Evolutionary conservation across 2,113 vertebrate species (phyloP).

Genomic region (Phalacrocorax carbo): DNA sequence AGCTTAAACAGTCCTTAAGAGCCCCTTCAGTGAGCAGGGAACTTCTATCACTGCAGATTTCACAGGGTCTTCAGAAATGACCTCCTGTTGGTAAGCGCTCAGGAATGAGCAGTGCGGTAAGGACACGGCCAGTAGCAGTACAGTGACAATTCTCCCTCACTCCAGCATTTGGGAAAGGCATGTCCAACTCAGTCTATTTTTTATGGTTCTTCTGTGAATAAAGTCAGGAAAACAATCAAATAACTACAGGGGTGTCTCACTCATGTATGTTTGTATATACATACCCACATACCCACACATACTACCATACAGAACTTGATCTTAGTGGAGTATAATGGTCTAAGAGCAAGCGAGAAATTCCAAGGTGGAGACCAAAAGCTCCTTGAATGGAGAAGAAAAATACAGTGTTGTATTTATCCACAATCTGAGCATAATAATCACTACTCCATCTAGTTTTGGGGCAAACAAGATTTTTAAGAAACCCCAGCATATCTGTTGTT

Average conservation of each 20-base stretch:
- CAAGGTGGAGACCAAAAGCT: neutral
- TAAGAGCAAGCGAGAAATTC: neutral
- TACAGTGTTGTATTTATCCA: neutral
- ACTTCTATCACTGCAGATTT: neutral
- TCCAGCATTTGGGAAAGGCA: neutral
- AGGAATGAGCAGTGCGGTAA: neutral
- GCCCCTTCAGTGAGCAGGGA: neutral
- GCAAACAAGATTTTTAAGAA: neutral
- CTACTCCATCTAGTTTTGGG: neutral
- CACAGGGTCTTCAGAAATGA: neutral
- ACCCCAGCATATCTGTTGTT: neutral
- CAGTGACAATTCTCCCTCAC: neutral
- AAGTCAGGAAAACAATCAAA: neutral
- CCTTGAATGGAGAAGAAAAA: neutral
- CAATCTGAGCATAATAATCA: neutral
- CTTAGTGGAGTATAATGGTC: neutral
- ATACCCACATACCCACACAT: neutral
- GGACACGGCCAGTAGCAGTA: neutral
- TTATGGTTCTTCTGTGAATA: neutral
- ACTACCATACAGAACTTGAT: rapidly evolving
- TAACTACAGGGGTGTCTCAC: neutral
- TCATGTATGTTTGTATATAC: neutral
- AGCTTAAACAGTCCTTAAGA: neutral
- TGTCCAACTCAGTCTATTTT: neutral
- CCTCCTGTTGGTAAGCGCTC: neutral